Base-by-base conservation (phyloP, 2,113 vertebrate species). In the Carassius auratus region DNA sequence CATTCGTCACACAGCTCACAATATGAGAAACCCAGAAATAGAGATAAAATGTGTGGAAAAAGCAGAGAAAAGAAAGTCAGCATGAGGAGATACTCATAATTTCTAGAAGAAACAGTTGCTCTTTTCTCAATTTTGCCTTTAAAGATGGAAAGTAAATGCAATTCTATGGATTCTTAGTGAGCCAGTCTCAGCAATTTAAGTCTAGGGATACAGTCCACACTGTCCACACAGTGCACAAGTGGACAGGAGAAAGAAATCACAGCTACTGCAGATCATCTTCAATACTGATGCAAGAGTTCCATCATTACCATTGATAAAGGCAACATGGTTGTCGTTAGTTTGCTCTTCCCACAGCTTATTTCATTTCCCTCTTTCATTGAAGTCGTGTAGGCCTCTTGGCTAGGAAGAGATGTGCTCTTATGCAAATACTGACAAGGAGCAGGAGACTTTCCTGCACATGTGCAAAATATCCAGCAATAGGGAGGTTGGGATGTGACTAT, bases 1-100 rank as follows among this genome's bases (percentile, higher is more conserved):
- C 90, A 92, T 94, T 94, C 94, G 26, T 95, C 94, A 95, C 85
- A 78, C 91, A 92, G 94, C 90, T 94, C 92, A 81, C 86, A 92
- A 89, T 88, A 88, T 86, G 89, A 92, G 38, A 42, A 42, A 42
- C 38, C 5, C 38, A 42, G 38, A 42, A 42, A 42, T 42, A 42
- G 38, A 42, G 38, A 42, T 42, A 42, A 38, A 62, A 48, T 17
- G 76, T 48, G 64, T 59, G 77, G 57, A 75, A 68, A 59, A 82
- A 57, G 79, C 48, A 55, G 48, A 21, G 36, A 82, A 69, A 38
- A 82, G 14, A 48, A 15, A 77, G 42, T 7, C 42, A 42, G 42
- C 42, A 42, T 42, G 42, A 42, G 42, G 42, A 57, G 52, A 33
- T 76, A 33, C 26, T 2, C 10, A 55, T 42, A 9, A 78, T 78